Evolutionary conservation across 2,888 invertebrate genomes (phyloP), one percentile per base, ranked within the genome.

Genomic region (Nomada ruficornis): DNA sequence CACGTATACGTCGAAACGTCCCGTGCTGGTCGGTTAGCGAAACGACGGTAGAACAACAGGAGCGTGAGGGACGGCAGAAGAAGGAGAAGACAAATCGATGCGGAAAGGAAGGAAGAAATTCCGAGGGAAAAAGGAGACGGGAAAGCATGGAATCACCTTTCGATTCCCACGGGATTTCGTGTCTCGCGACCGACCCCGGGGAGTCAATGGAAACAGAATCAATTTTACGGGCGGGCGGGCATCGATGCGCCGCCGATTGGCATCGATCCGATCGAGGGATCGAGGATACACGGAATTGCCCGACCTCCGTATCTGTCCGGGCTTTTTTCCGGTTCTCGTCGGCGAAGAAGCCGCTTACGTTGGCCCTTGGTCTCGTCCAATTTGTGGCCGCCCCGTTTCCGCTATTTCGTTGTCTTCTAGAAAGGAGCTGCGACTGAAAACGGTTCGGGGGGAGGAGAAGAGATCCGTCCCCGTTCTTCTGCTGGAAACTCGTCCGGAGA

Each of bases 151-250:
- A 77, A 84, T 88, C 89, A 90, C 88, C 88, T 89, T 89, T 88
- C 83, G 84, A 83, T 91, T 91, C 90, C 89, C 91, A 90, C 90
- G 91, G 90, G 90, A 90, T 91, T 91, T 91, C 87, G 90, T 88
- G 88, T 88, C 82, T 86, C 90, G 90, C 80, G 88, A 80, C 84
- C 87, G 87, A 82, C 72, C 85, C 82, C 73, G 68, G 86, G 80
- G 84, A 84, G 52, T 75, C 81, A 86, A 78, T 79, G 78, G 83
- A 83, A 85, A 85, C 84, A 86, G 90, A 91, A 91, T 91, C 91
- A 91, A 91, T 91, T 91, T 91, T 91, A 91, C 91, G 91, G 90
- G 73, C 89, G 90, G 85, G 84, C 89, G 89, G 81, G 83, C 83
- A 86, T 86, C 88, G 88, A 87, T 88, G 84, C 84, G 68, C 65